Conservation (phyloP, 2,797 vertebrate genomes). For the Hylomyscus alleni region DNA sequence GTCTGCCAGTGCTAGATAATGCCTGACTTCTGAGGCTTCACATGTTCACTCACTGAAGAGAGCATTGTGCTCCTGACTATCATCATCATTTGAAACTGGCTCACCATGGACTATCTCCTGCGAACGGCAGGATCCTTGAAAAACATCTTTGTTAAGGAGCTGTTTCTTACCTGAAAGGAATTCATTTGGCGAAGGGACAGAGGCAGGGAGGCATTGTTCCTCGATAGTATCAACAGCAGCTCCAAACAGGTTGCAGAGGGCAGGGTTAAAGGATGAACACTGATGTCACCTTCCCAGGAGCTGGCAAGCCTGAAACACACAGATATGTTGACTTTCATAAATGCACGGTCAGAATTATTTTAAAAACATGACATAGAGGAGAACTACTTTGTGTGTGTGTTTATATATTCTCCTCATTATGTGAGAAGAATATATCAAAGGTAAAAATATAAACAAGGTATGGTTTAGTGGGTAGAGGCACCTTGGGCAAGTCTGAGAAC, state of each 20-base stretch:
- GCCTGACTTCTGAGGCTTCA: neutral
- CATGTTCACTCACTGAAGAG: conserved; percentile 7
- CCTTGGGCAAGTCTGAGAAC: neutral
- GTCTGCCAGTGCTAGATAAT: neutral
- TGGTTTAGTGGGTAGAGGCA: neutral
- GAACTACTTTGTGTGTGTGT: neutral
- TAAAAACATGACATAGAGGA: neutral
- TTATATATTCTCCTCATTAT: neutral
- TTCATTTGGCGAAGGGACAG: conserved; percentile 93
- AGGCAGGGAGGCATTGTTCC: conserved; percentile 92
- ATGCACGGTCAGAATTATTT: neutral
- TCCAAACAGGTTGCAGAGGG: conserved; percentile 94
- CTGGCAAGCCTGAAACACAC: conserved; percentile 89
- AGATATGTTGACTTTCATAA: neutral
- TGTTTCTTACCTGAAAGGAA: conserved; percentile 94
- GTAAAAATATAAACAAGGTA: conserved; percentile 41
- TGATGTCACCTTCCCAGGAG: conserved; percentile 94
- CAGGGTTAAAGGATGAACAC: conserved; percentile 93
- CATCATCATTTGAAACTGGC: neutral
- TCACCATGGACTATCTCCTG: neutral
- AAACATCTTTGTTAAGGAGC: neutral
- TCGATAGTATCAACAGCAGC: conserved; percentile 91
- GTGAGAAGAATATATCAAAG: conserved; percentile 3
- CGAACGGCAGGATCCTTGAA: conserved; percentile 4
- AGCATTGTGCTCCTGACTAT: neutral